Percentiles rank a stretch among this genome's conserved stretches.
Conservation (phyloP, 2,113 vertebrate species). For the Oxygymnocypris stewartii region DNA sequence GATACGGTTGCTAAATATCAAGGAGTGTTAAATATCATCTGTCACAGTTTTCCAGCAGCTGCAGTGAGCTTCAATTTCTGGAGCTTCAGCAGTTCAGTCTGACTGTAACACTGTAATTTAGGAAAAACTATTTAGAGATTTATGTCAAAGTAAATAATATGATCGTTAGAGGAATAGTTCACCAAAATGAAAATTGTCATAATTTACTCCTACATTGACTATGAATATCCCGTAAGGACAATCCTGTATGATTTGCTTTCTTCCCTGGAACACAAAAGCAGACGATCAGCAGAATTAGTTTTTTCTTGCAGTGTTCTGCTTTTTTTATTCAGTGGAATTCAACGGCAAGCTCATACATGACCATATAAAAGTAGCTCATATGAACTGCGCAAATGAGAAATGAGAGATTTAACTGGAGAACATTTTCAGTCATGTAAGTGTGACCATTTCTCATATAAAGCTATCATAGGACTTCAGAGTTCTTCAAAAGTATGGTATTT, state of each 20-base stretch:
- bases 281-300: neutral
- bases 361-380: neutral
- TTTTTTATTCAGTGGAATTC: neutral
- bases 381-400: neutral
- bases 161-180: neutral
- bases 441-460: neutral
- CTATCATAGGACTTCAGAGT: neutral
- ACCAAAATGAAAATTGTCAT: neutral
- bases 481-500: neutral
- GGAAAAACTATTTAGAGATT: neutral
- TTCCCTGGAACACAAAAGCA: neutral
- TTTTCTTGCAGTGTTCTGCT: neutral
- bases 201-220: neutral
- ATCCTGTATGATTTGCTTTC: neutral
- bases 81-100: neutral
- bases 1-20: slow-evolving; percentile 16
- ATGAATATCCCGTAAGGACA: neutral
- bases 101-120: neutral
- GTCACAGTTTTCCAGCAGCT: slow-evolving; percentile 23
- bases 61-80: neutral
- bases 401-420: neutral
- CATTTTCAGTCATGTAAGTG: neutral
- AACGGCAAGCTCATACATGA: neutral
- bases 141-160: neutral
- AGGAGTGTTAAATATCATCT: slow-evolving; percentile 34